Base-by-base conservation (phyloP, 2,888 invertebrate species). In the Thereva nobilitata region DNA sequence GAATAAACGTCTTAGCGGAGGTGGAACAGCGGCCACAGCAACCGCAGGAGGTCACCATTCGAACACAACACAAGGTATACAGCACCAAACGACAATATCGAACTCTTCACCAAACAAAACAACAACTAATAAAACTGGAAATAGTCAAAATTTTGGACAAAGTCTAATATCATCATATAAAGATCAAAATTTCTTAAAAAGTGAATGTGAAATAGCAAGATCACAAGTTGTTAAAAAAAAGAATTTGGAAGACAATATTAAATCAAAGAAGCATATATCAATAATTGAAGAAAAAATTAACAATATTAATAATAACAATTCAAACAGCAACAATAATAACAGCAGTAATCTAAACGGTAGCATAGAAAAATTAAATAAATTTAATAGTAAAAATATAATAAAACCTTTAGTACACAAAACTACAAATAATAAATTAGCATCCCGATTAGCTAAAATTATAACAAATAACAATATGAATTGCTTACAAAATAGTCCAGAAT, bases 151-250 rank as follows among this genome's bases (percentile, higher is more conserved):
- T 69, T 79, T 78, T 56, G 50, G 50, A 41, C 61, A 61, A 50
- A 61, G 41, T 50, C 71, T 79, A 56, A 72, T 76, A 1, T 74
- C 77, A 63, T 75, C 74, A 41, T 79, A 75, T 70, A 78, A 77
- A 72, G 78, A 81, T 74, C 75, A 77, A 64, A 76, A 76, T 65
- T 80, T 80, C 67, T 74, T 80, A 0, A 79, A 78, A 71, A 76
- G 74, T 64, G 80, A 80, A 71, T 80, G 78, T 71, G 79, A 79
- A 66, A 71, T 80, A 72, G 81, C 80, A 5, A 76, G 78, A 66
- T 77, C 78, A n/a, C 80, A 79, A 72, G 76, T 81, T 52, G 71
- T 70, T 42, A 68, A 70, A 54, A 66, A 68, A 56, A 45, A 56
- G 34, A 38, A 41, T 50, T 66, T 68, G 45, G 68, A 64, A 9